These are phyloP conservation scores for Amphipoea oculea DNA, from an alignment of 2,888 invertebrate species.

Conservation along the genomic window DNA sequence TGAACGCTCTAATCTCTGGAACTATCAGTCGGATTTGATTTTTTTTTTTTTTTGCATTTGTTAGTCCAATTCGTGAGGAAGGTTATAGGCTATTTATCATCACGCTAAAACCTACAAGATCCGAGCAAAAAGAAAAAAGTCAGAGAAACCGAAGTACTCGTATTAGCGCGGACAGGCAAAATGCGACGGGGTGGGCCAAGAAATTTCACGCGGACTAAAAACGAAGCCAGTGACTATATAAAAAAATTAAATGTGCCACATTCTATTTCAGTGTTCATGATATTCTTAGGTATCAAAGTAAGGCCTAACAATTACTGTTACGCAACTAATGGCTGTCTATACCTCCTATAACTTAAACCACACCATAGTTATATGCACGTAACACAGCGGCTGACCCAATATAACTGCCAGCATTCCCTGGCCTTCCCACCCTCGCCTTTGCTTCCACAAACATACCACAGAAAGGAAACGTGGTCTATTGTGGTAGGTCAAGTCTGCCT, in stretches of 20 bases:
- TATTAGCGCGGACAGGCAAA: not conserved
- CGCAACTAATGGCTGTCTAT: slow-evolving; percentile 5
- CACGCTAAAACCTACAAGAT: no score
- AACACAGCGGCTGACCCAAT: slow-evolving; percentile 73
- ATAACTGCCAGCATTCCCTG: slow-evolving; percentile 66
- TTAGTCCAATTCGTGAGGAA: not conserved
- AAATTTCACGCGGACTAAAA: not conserved
- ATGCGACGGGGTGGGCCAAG: not conserved
- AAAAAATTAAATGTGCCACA: not conserved
- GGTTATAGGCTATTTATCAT: no score
- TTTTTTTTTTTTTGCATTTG: not conserved
- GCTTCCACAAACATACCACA: slow-evolving; percentile 63
- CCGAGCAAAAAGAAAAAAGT: no score
- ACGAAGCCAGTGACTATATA: no score
- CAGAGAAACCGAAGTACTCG: not conserved
- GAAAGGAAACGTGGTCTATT: slow-evolving; percentile 50
- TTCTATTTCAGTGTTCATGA: not conserved
- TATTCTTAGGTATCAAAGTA: not conserved
- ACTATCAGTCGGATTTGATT: not conserved
- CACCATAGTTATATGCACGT: slow-evolving; percentile 67
- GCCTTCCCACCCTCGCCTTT: slow-evolving; percentile 58
- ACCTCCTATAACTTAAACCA: slow-evolving; percentile 59
- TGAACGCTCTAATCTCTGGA: not conserved
- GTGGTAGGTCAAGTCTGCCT: slow-evolving; percentile 66
- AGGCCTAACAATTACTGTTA: not conserved